Percentiles rank a stretch among this genome's conserved stretches.
These are phyloP conservation scores for Nezara viridula DNA, from an alignment of 2,888 invertebrate species.

Conservation along the genomic window DNA sequence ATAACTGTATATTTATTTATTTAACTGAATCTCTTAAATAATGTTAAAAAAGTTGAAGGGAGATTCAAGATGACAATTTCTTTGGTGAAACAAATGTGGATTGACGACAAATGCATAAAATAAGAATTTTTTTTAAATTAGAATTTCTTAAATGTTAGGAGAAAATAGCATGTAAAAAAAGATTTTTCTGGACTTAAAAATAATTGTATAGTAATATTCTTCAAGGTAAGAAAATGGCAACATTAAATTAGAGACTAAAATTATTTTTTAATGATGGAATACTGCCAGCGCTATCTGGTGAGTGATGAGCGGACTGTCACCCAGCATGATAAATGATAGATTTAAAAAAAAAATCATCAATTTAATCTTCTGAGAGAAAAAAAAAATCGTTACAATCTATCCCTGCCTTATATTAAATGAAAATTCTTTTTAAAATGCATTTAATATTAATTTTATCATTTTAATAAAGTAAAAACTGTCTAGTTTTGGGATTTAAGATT, in stretches of 20 bases:
- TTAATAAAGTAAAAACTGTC: neutral
- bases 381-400: neutral
- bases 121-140: no score
- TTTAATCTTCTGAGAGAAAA: neutral
- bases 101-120: no score
- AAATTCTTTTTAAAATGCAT: neutral
- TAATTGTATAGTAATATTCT: no score
- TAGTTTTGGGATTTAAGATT: neutral
- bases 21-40: no score
- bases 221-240: neutral
- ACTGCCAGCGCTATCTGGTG: neutral
- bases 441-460: neutral
- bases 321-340: neutral
- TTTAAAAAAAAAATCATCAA: neutral
- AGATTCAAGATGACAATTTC: no score
- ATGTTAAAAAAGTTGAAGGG: no score
- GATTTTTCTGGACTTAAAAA: no score
- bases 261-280: neutral
- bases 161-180: no score
- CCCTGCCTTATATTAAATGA: neutral
- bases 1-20: no score
- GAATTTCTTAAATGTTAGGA: no score
- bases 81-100: no score
- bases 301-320: constrained; percentile 1
- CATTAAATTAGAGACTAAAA: neutral